Evolutionary conservation across 2,113 vertebrate species (phyloP), one percentile per base, ranked within the genome.

Genomic region (Larimichthys crocea): DNA sequence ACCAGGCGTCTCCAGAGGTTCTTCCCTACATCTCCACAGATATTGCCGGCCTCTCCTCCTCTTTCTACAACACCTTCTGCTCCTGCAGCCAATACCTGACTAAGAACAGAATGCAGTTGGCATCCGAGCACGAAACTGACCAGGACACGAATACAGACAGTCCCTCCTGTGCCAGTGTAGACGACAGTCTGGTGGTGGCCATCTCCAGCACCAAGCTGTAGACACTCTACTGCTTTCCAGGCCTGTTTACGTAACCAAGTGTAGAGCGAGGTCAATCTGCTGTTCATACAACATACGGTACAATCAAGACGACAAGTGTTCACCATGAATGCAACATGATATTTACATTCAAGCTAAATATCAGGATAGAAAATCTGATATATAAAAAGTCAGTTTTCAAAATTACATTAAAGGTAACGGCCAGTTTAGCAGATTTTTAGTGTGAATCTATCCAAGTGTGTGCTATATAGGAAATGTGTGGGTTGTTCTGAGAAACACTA

Each of bases 1-100:
- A 97, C 91, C 98, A 99, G 94, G 97, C 96, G 0, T 97, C 95
- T 0, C 95, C 96, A 0, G 96, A 95, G 74, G 91, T 98, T 19
- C 93, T 99, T 80, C 96, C 96, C 48, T 98, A 97, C 0, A 94
- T 99, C 91, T 97, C 97, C 79, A 97, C 94, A 31, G 97, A 99
- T 0, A 96, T 98, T 49, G 93, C 95, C 0, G 98, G 97, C 24
- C 95, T 99, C 46, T 99, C 98, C n/a, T 97, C 96, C 0, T 90
- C 90, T n/a, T 97, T 97, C 91, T 96, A 95, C 63, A 92, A 92
- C 86, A 97, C 81, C 76, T 97, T 97, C 5, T 83, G 95, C 72
- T 94, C 96, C 67, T 99, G 96, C 0, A 96, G 96, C 76, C 88
- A 86, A 22, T 99, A 97, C 90, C 95, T 99, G 64, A 67, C 94